Base-by-base conservation (phyloP, 2,113 vertebrate species). In the Callithrix jacchus region DNA sequence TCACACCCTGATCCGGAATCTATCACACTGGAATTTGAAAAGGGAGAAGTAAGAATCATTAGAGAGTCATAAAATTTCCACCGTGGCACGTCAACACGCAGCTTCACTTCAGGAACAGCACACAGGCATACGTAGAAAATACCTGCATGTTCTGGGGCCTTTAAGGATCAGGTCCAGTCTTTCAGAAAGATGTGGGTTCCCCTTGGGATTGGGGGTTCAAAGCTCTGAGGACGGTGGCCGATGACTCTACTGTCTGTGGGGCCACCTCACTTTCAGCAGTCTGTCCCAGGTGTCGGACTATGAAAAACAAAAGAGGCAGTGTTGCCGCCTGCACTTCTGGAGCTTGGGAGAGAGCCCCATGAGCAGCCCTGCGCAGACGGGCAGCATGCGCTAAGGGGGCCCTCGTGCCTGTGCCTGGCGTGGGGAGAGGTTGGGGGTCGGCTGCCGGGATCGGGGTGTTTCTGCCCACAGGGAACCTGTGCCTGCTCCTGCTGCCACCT, bases 211-310 rank as follows among this genome's bases (percentile, higher is more conserved):
- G 12, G 37, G 42, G 10, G 13, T n/a, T 27, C 6, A 21, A 71
- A 61, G 54, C 16, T 95, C 89, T 74, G 70, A 95, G 71, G 76
- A 49, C 5, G 61, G 56, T 54, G 84, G 70, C 85, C 11, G n/a
- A 77, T 35, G 32, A 25, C 20, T 8, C 56, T 10, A 40, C 8
- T 42, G 58, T 91, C 45, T 73, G 73, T 80, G 25, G 4, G 64
- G 56, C 52, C 64, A 27, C 49, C 37, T 71, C 68, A 8, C 74
- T 49, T 61, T 98, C 97, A 97, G 87, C 96, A 98, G 95, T 97
- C 97, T 13, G 77, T 96, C 84, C 97, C 97, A 5, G 97, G 96
- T 0, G 94, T 94, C 1, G 76, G 96, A 89, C 97, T 98, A 64
- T 0, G 17, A 32, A 32, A 93, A 93, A 97, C 70, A 97, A 81